phyloP scores from a whole-genome alignment of 2,888 invertebrate genomes.

The Spatulosminthurus flaviceps region DNA sequence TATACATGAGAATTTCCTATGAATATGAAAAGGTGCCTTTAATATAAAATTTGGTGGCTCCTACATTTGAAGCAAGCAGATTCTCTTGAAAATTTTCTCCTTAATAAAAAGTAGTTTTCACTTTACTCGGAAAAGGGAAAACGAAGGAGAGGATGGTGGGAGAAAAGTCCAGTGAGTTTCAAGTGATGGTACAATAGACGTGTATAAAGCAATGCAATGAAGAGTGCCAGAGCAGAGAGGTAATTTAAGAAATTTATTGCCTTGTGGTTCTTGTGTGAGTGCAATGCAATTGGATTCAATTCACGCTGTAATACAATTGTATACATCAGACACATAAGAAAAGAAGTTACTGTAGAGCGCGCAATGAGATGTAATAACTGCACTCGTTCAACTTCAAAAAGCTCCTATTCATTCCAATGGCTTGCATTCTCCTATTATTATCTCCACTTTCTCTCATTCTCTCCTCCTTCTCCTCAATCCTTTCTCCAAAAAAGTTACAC shows the following conservation, averaged over 20 bases:
- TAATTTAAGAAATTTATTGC: constrained; percentile 47
- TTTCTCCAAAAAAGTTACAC: not conserved
- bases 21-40: not conserved
- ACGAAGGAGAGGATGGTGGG: not conserved
- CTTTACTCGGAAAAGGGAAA: not conserved
- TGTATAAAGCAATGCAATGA: not conserved
- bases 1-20: not conserved
- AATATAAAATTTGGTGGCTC: too few relatives aligned
- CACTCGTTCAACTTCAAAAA: constrained; percentile 31
- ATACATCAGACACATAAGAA: constrained; percentile 18
- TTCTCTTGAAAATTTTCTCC: too few relatives aligned
- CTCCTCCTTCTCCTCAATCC: not conserved
- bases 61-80: too few relatives aligned
- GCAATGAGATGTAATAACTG: constrained; percentile 38
- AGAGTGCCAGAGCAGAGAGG: constrained; percentile 38
- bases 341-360: constrained; percentile 14
- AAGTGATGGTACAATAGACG: too few relatives aligned
- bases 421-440: too few relatives aligned
- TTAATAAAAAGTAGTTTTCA: not conserved
- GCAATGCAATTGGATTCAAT: constrained; percentile 44
- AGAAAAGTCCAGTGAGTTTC: too few relatives aligned
- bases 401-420: not conserved
- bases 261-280: constrained; percentile 39
- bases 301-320: constrained; percentile 35
- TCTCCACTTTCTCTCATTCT: not conserved